These are phyloP conservation scores for Hydrolagus affinis DNA, from an alignment of 2,113 vertebrate genomes.

Conservation along the genomic window DNA sequence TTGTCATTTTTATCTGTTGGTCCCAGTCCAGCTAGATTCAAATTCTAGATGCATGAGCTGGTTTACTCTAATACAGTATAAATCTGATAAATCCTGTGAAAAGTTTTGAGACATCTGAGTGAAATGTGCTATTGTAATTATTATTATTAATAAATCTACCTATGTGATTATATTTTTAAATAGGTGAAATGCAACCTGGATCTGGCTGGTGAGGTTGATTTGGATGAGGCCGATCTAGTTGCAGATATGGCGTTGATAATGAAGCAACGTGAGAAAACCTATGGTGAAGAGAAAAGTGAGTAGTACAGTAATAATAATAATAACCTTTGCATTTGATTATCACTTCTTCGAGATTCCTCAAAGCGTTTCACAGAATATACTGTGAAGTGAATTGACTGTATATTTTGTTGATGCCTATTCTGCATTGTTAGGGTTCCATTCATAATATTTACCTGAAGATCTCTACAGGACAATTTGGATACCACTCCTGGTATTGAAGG, in stretches of 20 bases:
- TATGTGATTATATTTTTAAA: neutral
- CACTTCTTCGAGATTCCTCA: too few relatives aligned
- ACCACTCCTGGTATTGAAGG: neutral
- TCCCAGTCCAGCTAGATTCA: neutral
- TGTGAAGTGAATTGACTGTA: neutral
- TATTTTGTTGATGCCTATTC: neutral
- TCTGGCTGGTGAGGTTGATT: constrained; percentile 15
- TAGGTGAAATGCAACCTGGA: constrained; percentile 28
- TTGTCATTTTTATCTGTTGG: neutral
- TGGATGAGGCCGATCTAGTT: neutral
- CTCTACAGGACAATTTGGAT: neutral
- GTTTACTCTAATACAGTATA: neutral
- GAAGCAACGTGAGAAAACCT: neutral
- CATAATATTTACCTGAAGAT: neutral
- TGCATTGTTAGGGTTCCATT: neutral
- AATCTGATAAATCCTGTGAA: neutral
- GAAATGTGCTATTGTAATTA: neutral
- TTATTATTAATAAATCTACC: neutral
- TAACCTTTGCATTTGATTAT: too few relatives aligned
- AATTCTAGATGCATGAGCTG: neutral
- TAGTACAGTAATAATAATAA: neutral
- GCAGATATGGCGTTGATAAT: constrained; percentile 1
- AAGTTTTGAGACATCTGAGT: neutral
- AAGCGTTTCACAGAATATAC: neutral
- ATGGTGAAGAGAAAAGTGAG: constrained; percentile 9